Conservation (phyloP, 2,888 invertebrate species). For the Xestoiulus laeticollis region DNA sequence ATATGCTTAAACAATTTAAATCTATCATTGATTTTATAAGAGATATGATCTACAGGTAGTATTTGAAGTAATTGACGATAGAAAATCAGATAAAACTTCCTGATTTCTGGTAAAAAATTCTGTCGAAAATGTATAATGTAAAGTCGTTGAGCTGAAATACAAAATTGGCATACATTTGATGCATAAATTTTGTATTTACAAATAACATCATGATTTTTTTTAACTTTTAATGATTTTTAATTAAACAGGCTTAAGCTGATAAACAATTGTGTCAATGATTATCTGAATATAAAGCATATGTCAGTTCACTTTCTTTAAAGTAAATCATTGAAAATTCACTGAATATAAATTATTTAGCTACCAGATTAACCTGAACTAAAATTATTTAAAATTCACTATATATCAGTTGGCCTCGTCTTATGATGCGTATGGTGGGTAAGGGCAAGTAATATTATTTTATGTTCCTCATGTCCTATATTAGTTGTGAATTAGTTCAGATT, state of each 20-base stretch:
- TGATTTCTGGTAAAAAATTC: background rate
- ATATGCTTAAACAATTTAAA: no score
- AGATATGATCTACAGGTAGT: no score
- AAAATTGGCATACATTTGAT: background rate
- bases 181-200: background rate
- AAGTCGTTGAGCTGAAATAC: background rate
- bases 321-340: background rate
- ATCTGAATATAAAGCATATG: conserved; percentile 7
- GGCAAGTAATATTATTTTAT: background rate
- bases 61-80: no score
- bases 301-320: background rate
- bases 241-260: background rate
- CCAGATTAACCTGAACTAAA: background rate
- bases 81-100: background rate
- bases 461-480: background rate
- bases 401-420: background rate
- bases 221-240: background rate
- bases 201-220: background rate
- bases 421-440: background rate
- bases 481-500: background rate
- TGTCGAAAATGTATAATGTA: background rate
- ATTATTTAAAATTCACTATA: background rate
- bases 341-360: background rate
- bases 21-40: no score
- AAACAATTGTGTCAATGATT: conserved; percentile 27